phyloP scores from a whole-genome alignment of 1,140 invertebrate species.

The Planococcus citri region DNA sequence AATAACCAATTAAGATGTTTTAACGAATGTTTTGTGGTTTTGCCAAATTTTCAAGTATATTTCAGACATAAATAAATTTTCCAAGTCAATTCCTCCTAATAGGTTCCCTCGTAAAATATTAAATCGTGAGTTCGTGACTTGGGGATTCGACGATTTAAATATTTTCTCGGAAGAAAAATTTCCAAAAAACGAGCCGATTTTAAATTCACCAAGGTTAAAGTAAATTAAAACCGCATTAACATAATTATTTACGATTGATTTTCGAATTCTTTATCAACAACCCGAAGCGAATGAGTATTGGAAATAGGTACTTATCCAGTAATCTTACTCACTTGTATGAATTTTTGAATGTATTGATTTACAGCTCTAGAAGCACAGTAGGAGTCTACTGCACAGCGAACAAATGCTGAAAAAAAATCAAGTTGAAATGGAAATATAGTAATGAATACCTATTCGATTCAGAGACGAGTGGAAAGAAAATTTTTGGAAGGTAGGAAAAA shows the following conservation, averaged over 20 bases:
- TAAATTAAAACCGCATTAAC: neutral
- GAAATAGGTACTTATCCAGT: too few relatives aligned
- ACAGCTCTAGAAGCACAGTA: slow-evolving; percentile 59
- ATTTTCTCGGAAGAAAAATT: too few relatives aligned
- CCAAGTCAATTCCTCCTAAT: neutral
- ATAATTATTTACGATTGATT: neutral
- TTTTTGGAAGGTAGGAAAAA: neutral
- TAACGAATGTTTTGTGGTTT: slow-evolving; percentile 17
- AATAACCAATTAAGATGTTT: slow-evolving; percentile 22
- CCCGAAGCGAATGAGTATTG: neutral
- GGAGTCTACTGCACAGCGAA: slow-evolving; percentile 52
- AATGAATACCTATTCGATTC: too few relatives aligned
- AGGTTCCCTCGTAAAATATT: neutral
- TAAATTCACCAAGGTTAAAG: neutral
- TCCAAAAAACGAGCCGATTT: neutral
- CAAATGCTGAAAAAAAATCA: slow-evolving; percentile 28
- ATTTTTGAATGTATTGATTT: slow-evolving; percentile 67
- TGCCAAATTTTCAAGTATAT: slow-evolving; percentile 22
- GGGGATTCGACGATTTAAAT: too few relatives aligned
- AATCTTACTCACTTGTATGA: slow-evolving; percentile 42
- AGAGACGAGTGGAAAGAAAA: neutral
- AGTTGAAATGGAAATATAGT: too few relatives aligned
- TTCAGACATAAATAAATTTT: slow-evolving; percentile 16
- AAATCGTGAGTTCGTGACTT: neutral
- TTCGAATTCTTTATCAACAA: neutral